Conservation (phyloP, 1,140 invertebrate genomes). For the Diploscapter pachys region DNA sequence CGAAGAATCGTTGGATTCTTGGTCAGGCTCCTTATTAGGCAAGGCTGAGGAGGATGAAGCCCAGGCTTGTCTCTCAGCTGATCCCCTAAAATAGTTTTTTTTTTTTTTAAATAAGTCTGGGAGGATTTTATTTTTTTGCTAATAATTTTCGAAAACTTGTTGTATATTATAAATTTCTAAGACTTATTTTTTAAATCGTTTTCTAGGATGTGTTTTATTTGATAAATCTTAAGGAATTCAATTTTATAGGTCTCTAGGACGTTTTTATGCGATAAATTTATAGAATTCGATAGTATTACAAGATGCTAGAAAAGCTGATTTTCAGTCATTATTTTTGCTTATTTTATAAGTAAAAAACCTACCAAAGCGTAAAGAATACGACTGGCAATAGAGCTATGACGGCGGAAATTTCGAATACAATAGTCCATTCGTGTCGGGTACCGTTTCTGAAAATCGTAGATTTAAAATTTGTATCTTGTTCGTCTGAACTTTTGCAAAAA, state of each 20-base stretch:
- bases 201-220: no score
- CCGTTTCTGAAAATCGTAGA: constrained; percentile 27
- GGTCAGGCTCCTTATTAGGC: constrained; percentile 9
- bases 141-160: no score
- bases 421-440: constrained; percentile 42
- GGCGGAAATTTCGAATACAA: constrained; percentile 48
- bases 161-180: no score
- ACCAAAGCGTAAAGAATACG: constrained; percentile 51
- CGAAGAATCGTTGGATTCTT: constrained; percentile 20
- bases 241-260: no score
- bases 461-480: background rate
- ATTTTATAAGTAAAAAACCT: constrained; percentile 35
- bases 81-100: constrained; percentile 10
- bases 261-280: no score
- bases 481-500: no score
- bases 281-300: no score
- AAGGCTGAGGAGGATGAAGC: constrained; percentile 15
- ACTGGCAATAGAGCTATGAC: constrained; percentile 46
- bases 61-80: constrained; percentile 46
- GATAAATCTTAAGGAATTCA: no score
- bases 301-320: no score
- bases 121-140: no score
- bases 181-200: no score
- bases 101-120: no score
- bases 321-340: background rate